These are phyloP conservation scores for Ophion obscuratus DNA, from an alignment of 2,888 invertebrate species.

Conservation along the genomic window DNA sequence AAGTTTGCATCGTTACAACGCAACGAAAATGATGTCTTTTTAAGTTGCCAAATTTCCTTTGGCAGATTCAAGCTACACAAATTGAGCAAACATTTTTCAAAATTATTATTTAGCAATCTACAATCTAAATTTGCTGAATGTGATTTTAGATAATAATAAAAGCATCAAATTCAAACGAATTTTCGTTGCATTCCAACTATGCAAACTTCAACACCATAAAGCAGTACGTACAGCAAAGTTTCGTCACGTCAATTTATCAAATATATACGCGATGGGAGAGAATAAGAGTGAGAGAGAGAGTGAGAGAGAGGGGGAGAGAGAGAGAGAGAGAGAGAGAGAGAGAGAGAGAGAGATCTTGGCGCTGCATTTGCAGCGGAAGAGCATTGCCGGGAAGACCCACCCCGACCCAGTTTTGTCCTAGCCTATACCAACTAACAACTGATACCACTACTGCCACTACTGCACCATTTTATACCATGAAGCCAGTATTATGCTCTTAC, in stretches of 20 bases:
- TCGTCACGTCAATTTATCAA: constrained; percentile 15
- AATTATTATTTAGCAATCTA: too few relatives aligned
- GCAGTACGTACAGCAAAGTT: constrained; percentile 36
- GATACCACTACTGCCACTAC: constrained; percentile 27
- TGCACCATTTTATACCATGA: constrained; percentile 39
- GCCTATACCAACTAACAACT: constrained; percentile 34
- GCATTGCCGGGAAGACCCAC: constrained; percentile 49
- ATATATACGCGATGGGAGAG: constrained; percentile 9
- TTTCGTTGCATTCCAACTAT: too few relatives aligned
- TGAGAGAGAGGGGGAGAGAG: background rate
- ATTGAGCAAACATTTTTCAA: too few relatives aligned
- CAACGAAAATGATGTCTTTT: too few relatives aligned
- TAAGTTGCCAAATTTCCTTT: too few relatives aligned
- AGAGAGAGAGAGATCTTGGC: constrained; percentile 44
- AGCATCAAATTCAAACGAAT: too few relatives aligned
- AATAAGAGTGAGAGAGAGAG: constrained; percentile 18
- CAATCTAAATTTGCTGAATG: too few relatives aligned
- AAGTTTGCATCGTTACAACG: too few relatives aligned
- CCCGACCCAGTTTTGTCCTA: constrained; percentile 63
- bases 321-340: too few relatives aligned
- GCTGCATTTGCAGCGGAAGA: constrained; percentile 43
- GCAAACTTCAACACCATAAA: background rate
- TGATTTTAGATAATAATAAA: too few relatives aligned
- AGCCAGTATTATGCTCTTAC: constrained; percentile 16
- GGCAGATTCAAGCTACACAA: too few relatives aligned